phyloP scores from a whole-genome alignment of 2,797 vertebrate species.

The Staurois parvus region DNA sequence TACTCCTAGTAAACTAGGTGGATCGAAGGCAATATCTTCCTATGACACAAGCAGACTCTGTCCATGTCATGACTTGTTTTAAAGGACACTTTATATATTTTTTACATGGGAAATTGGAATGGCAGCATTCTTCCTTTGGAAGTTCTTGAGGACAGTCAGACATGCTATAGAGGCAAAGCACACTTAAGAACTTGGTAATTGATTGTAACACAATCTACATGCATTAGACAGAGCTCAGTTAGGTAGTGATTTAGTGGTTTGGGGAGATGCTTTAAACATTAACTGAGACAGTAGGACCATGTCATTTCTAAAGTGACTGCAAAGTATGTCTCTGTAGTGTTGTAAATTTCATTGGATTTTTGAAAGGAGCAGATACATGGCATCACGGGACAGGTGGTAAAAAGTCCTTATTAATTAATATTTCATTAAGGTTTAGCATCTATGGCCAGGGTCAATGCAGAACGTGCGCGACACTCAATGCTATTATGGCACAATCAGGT shows the following conservation, averaged over 20 bases:
- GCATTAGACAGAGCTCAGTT: constrained; percentile 57
- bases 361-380: constrained; percentile 48
- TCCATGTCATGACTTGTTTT: not conserved
- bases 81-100: not conserved
- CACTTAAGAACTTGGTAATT: constrained; percentile 61
- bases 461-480: constrained; percentile 10
- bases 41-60: not conserved
- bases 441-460: constrained; percentile 46
- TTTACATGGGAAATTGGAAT: not conserved
- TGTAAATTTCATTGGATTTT: constrained; percentile 59
- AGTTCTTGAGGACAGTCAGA: constrained; percentile 32
- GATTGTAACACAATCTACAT: constrained; percentile 63
- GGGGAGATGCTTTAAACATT: constrained; percentile 54
- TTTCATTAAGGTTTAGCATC: constrained; percentile 52
- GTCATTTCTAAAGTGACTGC: constrained; percentile 62
- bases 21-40: not conserved
- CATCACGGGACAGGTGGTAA: constrained; percentile 57
- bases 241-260: constrained; percentile 62
- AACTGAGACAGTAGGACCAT: constrained; percentile 55
- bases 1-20: not conserved
- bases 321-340: constrained; percentile 60
- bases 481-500: constrained; percentile 28
- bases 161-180: constrained; percentile 41
- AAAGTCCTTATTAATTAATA: constrained; percentile 62
- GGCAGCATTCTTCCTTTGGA: constrained; percentile 20